Base-by-base conservation (phyloP, 2,888 invertebrate species). In the Auanema freiburgensis region DNA sequence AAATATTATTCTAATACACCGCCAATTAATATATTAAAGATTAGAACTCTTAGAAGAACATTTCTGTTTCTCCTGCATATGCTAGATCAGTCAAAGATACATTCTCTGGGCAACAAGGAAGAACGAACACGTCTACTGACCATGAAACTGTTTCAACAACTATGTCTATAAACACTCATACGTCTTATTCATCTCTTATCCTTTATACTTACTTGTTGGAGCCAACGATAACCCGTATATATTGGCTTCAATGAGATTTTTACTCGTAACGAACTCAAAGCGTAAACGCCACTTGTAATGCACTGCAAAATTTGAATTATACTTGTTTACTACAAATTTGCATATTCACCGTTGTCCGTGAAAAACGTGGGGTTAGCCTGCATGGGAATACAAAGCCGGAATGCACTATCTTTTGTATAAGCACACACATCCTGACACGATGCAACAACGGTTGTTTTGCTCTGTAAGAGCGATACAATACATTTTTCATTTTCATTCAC, bases 341-440 rank as follows among this genome's bases (percentile, higher is more conserved):
- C 16, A 16, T 16, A n/a, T 21, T 16, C 51, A 60, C 12, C 12
- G 24, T 1, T 88, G 83, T 93, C 90, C 12, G 94, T 93, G 56
- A 89, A 89, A 86, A 98, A 98, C n/a, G 92, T 91, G 4, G 97
- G 97, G 0, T 96, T 93, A 5, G 93, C 91, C 83, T 94, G 92
- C 61, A 96, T 87, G 1, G 97, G 97, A 84, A 97, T 92, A 0
- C 95, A 93, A 43, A 98, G 87, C 71, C 92, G 91, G 59, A 97
- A 88, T 82, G 95, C 92, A 0, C 93, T 91, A 80, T 92, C 91
- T 72, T 90, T 74, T 44, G 85, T 83, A 25, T 94, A 93, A 56
- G 95, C 87, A 77, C 94, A 94, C 58, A 94, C 91, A 85, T 94
- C 93, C 85, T 96, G 94, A 79, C 91, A 91, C 80, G 92, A 91